Base-by-base conservation (phyloP, 2,888 invertebrate species). In the Plagodis pulveraria region DNA sequence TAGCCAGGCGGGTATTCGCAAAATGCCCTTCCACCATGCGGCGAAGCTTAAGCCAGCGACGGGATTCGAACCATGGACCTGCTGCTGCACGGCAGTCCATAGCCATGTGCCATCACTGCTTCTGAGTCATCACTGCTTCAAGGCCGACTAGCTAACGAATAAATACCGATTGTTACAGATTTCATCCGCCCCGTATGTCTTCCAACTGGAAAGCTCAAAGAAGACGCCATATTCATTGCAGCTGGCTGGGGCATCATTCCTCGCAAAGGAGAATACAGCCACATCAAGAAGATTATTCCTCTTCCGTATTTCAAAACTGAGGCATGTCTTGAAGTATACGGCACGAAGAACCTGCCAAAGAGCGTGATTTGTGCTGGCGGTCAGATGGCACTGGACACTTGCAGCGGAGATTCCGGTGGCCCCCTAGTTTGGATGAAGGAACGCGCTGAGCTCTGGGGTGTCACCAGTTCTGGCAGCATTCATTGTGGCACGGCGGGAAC, bases 401-500 rank as follows among this genome's bases (percentile, higher is more conserved):
- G 87, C 62, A 71, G 76, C 5, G 87, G 87, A 0, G 88, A 87
- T 56, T 86, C 87, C 0, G 87, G 87, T 0, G 87, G 87, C 0
- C 88, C 87, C 2, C 52, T 87, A 0, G 73, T 78, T 4, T 76
- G 76, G 67, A 44, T 71, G 8, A 72, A 68, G 10, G 63, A 70
- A 0, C 71, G 54, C 5, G 70, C 67, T 0, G 83, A 85, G 40
- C 47, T 87, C 0, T 78, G 79, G 70, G 87, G 87, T 0, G 75
- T 87, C 0, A 83, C 80, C 2, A 84, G 83, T 55, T 69, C 75
- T 0, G 87, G 88, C 0, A 76, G 72, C 6, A 59, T 63, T 0
- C 66, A 60, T 1, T 87, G 88, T 11, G 87, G 87, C 0, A 73
- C 74, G 0, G 65, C 72, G 32, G 77, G 77, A 0, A 73, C 69